Evolutionary conservation across 1,140 invertebrate genomes (phyloP).

Genomic region (Choristoneura fumiferana): DNA sequence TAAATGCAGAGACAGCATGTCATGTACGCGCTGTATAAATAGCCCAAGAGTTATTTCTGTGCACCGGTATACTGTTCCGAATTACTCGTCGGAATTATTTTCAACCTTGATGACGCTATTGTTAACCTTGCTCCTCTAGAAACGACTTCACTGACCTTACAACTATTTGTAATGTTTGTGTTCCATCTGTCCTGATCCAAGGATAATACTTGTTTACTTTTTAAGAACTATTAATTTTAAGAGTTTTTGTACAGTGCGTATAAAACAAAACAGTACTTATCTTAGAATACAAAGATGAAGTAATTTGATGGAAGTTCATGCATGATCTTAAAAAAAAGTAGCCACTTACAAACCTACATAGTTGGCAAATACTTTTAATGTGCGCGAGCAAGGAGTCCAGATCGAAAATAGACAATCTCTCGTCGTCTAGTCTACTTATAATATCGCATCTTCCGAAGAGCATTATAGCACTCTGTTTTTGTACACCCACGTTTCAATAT

Average conservation of each 20-base stretch:
- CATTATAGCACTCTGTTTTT: slow-evolving; percentile 48
- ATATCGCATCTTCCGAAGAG: slow-evolving; percentile 44
- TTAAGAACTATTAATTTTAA: slow-evolving; percentile 27
- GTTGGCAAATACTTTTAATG: slow-evolving; percentile 44
- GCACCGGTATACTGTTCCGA: slow-evolving; percentile 31
- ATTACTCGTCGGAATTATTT: slow-evolving; percentile 54
- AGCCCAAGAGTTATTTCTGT: slow-evolving; percentile 41
- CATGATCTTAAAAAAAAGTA: slow-evolving; percentile 7
- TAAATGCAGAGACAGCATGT: slow-evolving; percentile 9
- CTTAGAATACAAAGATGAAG: slow-evolving; percentile 7
- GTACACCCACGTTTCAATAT: slow-evolving; percentile 41
- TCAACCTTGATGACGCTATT: slow-evolving; percentile 69
- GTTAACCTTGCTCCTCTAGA: slow-evolving; percentile 63
- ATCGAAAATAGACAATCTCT: slow-evolving; percentile 47
- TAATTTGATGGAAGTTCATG: background rate
- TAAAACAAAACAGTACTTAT: slow-evolving; percentile 12
- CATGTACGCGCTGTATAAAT: slow-evolving; percentile 19
- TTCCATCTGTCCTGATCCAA: slow-evolving; percentile 14
- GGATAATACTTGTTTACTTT: slow-evolving; percentile 22
- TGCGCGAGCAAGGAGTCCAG: slow-evolving; percentile 35
- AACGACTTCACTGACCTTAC: slow-evolving; percentile 48
- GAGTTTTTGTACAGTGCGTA: background rate
- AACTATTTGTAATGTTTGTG: slow-evolving; percentile 29
- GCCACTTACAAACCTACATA: background rate
- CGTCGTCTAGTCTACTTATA: slow-evolving; percentile 46